A percentile compares a stretch with the other conserved stretches of the same genome.
These are phyloP conservation scores for Pteronotus mesoamericanus DNA, from an alignment of 2,797 vertebrate genomes.

Conservation along the genomic window DNA sequence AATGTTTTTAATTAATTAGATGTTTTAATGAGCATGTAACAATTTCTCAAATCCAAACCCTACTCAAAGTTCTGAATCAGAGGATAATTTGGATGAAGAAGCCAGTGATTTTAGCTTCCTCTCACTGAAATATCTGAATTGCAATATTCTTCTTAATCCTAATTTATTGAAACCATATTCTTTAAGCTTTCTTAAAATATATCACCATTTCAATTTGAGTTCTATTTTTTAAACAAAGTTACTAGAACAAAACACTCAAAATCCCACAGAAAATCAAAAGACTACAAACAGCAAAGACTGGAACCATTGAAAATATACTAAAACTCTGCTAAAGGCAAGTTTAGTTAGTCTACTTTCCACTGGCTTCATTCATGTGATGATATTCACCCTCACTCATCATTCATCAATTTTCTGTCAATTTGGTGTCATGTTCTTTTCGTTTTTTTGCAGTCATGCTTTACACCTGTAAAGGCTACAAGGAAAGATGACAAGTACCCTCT, in stretches of 20 bases:
- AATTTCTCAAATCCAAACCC: neutral
- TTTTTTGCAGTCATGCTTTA: neutral
- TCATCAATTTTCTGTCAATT: slow-evolving; percentile 31
- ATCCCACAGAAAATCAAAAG: slow-evolving; percentile 65
- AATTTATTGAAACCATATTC: slow-evolving; percentile 58
- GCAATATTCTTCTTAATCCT: neutral
- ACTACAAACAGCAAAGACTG: slow-evolving; percentile 41
- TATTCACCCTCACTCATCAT: neutral
- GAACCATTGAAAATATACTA: slow-evolving; percentile 54
- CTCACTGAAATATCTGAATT: slow-evolving; percentile 72
- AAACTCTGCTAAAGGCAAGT: neutral
- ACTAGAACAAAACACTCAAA: slow-evolving; percentile 21
- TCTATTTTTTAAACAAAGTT: slow-evolving; percentile 69
- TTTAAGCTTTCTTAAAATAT: slow-evolving; percentile 57
- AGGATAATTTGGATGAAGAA: slow-evolving; percentile 38
- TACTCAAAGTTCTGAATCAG: slow-evolving; percentile 33
- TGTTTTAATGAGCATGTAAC: neutral
- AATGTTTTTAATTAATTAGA: slow-evolving; percentile 40
- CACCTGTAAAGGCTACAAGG: neutral
- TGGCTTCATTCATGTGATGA: slow-evolving; percentile 15
- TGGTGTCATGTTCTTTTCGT: neutral
- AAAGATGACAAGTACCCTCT: neutral
- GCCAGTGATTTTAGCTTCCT: slow-evolving; percentile 4
- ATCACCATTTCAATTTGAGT: slow-evolving; percentile 65
- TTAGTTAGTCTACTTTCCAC: slow-evolving; percentile 30